These are phyloP conservation scores for Sebastes nivosus DNA, from an alignment of 2,797 vertebrate genomes.

Conservation along the genomic window DNA sequence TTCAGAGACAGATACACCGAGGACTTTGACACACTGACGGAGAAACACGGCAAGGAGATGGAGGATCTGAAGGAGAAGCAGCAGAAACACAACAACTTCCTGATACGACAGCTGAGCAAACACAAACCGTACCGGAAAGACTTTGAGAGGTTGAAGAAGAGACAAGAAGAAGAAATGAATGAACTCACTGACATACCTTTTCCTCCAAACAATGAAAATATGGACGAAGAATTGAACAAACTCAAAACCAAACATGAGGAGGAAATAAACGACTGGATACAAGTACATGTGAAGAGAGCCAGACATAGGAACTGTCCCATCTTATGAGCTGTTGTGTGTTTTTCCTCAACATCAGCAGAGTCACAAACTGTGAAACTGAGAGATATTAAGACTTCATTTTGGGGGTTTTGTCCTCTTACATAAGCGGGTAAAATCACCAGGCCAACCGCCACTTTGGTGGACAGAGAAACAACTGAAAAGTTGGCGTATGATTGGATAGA, in stretches of 20 bases:
- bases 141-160: background rate
- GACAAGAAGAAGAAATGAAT: background rate
- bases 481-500: background rate
- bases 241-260: background rate
- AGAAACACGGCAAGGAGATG: background rate
- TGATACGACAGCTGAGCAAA: background rate
- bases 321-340: background rate
- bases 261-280: conserved; percentile 21
- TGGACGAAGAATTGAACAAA: background rate
- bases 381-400: background rate
- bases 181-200: background rate
- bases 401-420: background rate
- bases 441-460: too few species aligned
- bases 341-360: background rate
- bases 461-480: background rate
- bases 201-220: background rate
- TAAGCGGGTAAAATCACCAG: too few species aligned
- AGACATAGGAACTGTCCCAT: background rate
- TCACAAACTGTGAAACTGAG: background rate
- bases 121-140: background rate
- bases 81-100: background rate
- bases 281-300: background rate
- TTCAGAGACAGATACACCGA: background rate
- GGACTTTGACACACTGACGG: background rate
- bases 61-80: conserved; percentile 12